Evolutionary conservation across 2,113 vertebrate genomes (phyloP), one percentile per base, ranked within the genome.

Genomic region (Albula goreensis): DNA sequence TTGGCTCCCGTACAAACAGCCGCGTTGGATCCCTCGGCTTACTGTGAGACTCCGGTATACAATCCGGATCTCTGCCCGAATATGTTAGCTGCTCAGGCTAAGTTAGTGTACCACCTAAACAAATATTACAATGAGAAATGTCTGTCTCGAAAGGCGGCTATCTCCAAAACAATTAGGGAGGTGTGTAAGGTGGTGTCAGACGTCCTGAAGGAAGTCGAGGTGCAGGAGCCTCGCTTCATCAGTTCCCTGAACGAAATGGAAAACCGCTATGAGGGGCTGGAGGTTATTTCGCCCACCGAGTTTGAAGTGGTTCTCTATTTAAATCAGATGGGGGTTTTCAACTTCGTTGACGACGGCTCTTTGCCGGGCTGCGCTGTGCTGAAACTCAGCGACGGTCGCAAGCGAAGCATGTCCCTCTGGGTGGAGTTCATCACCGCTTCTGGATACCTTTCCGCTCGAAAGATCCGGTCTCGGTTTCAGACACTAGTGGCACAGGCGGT

Each of bases 41-140:
- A 99, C 83, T 99, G 98, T 97, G 98, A 99, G 98, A 98, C 98
- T 99, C 98, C 98, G 98, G 98, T 99, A 88, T 99, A 99, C 92
- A 99, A 99, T 85, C 98, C 98, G 98, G 98, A 99, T 97, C 98
- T 99, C 97, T 99, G 98, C 95, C 98, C 98, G 91, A 99, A 99
- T 92, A 99, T 99, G 98, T 98, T 99, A 94, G 98, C 98, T 91
- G 98, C 98, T 83, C 98, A 99, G 97, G 98, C 98, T 91, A 99
- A 99, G 95, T 94, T 99, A 94, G 98, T 99, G 85, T 99, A 99
- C 88, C 98, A 99, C 89, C 97, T 99, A 70, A 99, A 99, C 92
- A 99, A 99, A 93, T 99, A 99, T 94, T 99, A 99, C 96, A 98
- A 97, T 90, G 98, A 99, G 93, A 99, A 99, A 94, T 99, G 98